A percentile compares a stretch with the other conserved stretches of the same genome.
Conservation (phyloP, 2,113 vertebrate genomes). For the Larimichthys crocea region DNA sequence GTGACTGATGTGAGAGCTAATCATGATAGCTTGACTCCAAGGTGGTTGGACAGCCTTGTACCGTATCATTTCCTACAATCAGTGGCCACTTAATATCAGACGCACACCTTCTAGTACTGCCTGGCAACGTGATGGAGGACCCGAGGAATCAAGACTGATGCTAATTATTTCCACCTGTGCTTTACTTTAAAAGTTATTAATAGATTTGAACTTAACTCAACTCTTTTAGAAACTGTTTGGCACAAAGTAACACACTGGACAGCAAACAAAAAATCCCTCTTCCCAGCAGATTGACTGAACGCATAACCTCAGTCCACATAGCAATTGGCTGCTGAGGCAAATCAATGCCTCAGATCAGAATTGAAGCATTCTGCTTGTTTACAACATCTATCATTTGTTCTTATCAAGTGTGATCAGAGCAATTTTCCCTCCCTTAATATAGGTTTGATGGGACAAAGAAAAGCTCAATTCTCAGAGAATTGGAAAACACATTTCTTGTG, state of each 20-base stretch:
- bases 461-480: slow-evolving; percentile 82
- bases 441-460: slow-evolving; percentile 83
- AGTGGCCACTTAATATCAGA: slow-evolving; percentile 76
- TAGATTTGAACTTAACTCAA: slow-evolving; percentile 33
- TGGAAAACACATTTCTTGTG: slow-evolving; percentile 85
- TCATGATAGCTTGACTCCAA: slow-evolving; percentile 48
- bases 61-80: slow-evolving; percentile 76
- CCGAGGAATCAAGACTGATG: slow-evolving; percentile 44
- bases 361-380: slow-evolving; percentile 81
- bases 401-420: slow-evolving; percentile 81
- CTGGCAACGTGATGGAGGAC: slow-evolving; percentile 66
- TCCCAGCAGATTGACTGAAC: slow-evolving; percentile 46
- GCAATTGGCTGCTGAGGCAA: slow-evolving; percentile 76
- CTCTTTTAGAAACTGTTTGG: neutral
- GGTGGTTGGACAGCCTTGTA: slow-evolving; percentile 23
- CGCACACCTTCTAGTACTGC: slow-evolving; percentile 67
- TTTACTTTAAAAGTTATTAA: slow-evolving; percentile 7
- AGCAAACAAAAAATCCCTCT: slow-evolving; percentile 9
- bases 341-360: slow-evolving; percentile 79
- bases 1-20: slow-evolving; percentile 51
- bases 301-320: slow-evolving; percentile 64
- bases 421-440: slow-evolving; percentile 82
- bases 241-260: slow-evolving; percentile 21
- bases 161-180: slow-evolving; percentile 36
- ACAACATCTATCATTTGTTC: slow-evolving; percentile 82